Conservation (phyloP, 2,888 invertebrate species). For the Latheticus oryzae region DNA sequence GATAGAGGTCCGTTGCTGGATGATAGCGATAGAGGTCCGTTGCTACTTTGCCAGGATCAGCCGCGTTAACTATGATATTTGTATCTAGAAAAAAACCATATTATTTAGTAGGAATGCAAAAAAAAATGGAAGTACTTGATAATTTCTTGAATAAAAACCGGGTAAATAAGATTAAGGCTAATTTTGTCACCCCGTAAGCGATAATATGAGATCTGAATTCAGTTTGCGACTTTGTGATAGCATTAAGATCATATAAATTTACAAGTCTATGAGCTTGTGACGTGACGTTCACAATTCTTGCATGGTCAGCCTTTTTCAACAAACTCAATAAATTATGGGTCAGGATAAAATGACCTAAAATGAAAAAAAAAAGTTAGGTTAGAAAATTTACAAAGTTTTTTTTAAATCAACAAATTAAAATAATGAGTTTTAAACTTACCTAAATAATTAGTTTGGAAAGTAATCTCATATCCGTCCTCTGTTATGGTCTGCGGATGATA, state of each 20-base stretch:
- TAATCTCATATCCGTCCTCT: slow-evolving; percentile 68
- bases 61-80: slow-evolving; percentile 63
- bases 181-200: slow-evolving; percentile 63
- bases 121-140: slow-evolving; percentile 53
- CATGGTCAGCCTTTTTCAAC: slow-evolving; percentile 61
- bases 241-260: slow-evolving; percentile 60
- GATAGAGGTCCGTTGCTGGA: slow-evolving; percentile 59
- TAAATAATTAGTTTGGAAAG: slow-evolving; percentile 70
- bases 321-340: slow-evolving; percentile 65
- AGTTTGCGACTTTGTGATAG: slow-evolving; percentile 52
- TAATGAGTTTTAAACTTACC: slow-evolving; percentile 56
- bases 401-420: too few relatives aligned
- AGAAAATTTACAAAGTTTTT: slow-evolving; percentile 2
- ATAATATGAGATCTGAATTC: slow-evolving; percentile 60
- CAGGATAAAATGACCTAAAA: slow-evolving; percentile 64
- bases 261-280: slow-evolving; percentile 64
- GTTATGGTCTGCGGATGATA: slow-evolving; percentile 67
- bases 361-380: slow-evolving; percentile 3
- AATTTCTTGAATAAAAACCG: slow-evolving; percentile 60
- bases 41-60: slow-evolving; percentile 66
- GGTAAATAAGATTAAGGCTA: slow-evolving; percentile 62
- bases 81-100: too few relatives aligned
- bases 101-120: slow-evolving; percentile 5
- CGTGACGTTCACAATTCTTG: slow-evolving; percentile 66
- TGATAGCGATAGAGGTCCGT: slow-evolving; percentile 64